Evolutionary conservation across 23 tunicate species (phyloP), one percentile per base, ranked within the genome.

Genomic region (Trididemnum miniatum): DNA sequence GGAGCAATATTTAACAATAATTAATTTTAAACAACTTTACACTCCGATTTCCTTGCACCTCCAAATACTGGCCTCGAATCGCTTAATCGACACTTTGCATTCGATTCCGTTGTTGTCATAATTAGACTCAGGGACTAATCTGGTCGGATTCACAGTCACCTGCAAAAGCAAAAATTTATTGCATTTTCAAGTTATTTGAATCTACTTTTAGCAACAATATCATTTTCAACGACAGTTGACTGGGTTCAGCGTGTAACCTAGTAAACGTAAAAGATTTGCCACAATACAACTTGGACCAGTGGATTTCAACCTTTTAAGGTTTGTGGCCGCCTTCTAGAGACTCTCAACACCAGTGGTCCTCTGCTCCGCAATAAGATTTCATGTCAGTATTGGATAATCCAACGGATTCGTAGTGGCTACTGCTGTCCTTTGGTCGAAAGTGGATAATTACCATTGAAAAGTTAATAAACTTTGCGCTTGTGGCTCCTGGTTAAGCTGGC

Each of bases 31-130:
- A n/a, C n/a, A n/a, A n/a, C 54, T 9, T 80, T 35, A 84, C 3
- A 85, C 82, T 37, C 60, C 49, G 30, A 81, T 40, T 24, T 30
- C 25, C 30, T 57, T 35, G 33, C 92, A 87, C n/a, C 67, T 34
- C 92, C 92, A 87, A 59, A 87, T 87, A 18, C 63, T 60, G 25
- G 92, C 86, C 18, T 66, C 74, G 66, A 44, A 64, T 5, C 54
- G 65, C 26, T 63, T 63, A 36, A 87, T 73, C 4, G 35, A 5
- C 28, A 87, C 92, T 2, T 65, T 31, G 79, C 96, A 91, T 75
- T 91, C 87, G 26, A 86, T n/a, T 15, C 83, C 85, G 36, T 91
- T 91, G 80, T 91, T 91, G 7, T 4, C 59, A 31, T 22, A 91
- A 63, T 87, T 60, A 1, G 80, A 77, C 34, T 91, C 96, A 0